Evolutionary conservation across 2,888 invertebrate species (phyloP).

Genomic region (Epinotia ramella): DNA sequence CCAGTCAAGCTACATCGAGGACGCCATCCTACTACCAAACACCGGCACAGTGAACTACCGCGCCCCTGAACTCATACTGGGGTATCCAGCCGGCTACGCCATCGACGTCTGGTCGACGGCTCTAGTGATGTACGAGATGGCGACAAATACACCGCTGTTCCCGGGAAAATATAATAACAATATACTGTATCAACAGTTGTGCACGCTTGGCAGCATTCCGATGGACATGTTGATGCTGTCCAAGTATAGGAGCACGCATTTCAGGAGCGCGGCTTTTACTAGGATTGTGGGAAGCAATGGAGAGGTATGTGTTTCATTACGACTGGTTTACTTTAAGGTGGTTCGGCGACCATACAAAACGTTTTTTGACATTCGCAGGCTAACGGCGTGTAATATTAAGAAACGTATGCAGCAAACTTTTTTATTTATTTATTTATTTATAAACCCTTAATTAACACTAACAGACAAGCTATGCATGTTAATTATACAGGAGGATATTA

Average conservation of each 20-base stretch:
- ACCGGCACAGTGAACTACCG: slow-evolving; percentile 61
- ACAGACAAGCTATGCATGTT: too few relatives aligned
- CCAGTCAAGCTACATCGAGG: slow-evolving; percentile 50
- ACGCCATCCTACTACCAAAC: slow-evolving; percentile 47
- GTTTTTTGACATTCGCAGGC: too few relatives aligned
- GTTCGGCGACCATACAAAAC: too few relatives aligned
- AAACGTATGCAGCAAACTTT: too few relatives aligned
- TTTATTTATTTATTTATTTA: too few relatives aligned
- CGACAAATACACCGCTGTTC: slow-evolving; percentile 58
- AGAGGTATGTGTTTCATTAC: slow-evolving; percentile 48
- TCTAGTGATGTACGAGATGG: slow-evolving; percentile 68
- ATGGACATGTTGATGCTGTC: slow-evolving; percentile 58
- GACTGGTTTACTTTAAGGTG: not conserved
- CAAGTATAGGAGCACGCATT: slow-evolving; percentile 52
- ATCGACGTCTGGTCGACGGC: slow-evolving; percentile 73
- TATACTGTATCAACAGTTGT: slow-evolving; percentile 63
- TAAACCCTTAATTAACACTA: too few relatives aligned
- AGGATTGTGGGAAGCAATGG: slow-evolving; percentile 45
- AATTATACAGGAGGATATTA: too few relatives aligned
- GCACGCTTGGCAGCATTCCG: slow-evolving; percentile 58
- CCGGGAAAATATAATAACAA: slow-evolving; percentile 57
- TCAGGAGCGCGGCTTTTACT: slow-evolving; percentile 53
- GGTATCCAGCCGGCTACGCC: slow-evolving; percentile 57
- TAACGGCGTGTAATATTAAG: too few relatives aligned
- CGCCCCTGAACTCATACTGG: slow-evolving; percentile 70